Evolutionary conservation across 1,140 invertebrate species (phyloP).

Genomic region (Drosophila lowei): DNA sequence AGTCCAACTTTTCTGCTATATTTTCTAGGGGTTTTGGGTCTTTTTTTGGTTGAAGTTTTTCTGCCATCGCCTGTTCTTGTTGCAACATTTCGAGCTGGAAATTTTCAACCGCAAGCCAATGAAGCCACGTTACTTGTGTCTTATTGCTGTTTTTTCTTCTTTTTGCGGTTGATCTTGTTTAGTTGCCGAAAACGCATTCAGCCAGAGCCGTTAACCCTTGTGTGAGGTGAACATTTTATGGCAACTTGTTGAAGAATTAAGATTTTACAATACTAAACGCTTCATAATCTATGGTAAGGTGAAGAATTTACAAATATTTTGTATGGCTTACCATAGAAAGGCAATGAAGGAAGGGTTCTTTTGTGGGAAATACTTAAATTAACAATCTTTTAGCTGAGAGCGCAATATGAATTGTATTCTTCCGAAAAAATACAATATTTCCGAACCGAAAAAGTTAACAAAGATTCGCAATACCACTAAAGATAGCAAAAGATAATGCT

Average conservation of each 20-base stretch:
- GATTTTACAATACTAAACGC: too few species aligned
- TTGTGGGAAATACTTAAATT: too few species aligned
- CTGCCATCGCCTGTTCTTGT: constrained; percentile 56
- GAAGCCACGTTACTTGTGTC: constrained; percentile 36
- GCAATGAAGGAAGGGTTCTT: too few species aligned
- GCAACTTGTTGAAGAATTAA: neutral
- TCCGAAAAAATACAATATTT: too few species aligned
- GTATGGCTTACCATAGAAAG: too few species aligned
- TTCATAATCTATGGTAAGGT: too few species aligned
- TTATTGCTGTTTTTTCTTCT: constrained; percentile 4
- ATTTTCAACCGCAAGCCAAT: constrained; percentile 46
- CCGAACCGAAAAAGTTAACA: too few species aligned
- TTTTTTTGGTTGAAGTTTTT: constrained; percentile 25
- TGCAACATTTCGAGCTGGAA: constrained; percentile 54
- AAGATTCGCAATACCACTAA: too few species aligned
- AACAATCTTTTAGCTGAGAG: too few species aligned
- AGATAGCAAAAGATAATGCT: too few species aligned
- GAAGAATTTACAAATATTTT: too few species aligned
- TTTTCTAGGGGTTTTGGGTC: neutral
- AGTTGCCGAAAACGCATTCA: constrained; percentile 50
- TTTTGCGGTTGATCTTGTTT: constrained; percentile 58
- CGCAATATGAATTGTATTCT: too few species aligned
- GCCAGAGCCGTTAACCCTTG: constrained; percentile 57
- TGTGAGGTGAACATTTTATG: neutral
- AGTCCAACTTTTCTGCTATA: neutral